Evolutionary conservation across 2,113 vertebrate genomes (phyloP).

Genomic region (Laticauda colubrina): DNA sequence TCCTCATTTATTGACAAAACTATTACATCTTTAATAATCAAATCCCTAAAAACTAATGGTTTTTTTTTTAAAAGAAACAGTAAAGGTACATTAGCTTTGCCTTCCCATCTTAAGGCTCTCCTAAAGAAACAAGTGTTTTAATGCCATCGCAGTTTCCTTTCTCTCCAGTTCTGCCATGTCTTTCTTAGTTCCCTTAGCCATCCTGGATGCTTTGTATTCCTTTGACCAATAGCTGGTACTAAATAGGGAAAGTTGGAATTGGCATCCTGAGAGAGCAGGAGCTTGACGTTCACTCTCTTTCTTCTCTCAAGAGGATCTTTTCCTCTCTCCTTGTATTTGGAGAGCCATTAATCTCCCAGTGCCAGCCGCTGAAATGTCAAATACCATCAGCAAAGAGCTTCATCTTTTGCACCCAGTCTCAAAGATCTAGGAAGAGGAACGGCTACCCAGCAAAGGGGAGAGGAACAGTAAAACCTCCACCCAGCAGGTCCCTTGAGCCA

Average conservation of each 20-base stretch:
- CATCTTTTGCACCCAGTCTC: background rate
- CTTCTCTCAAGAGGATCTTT: conserved; percentile 17
- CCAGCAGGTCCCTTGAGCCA: background rate
- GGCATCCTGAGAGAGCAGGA: background rate
- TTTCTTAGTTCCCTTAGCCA: background rate
- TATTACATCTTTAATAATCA: background rate
- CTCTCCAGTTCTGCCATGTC: background rate
- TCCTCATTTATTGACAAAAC: background rate
- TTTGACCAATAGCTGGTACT: background rate
- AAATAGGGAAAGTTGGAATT: background rate
- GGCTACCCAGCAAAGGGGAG: conserved; percentile 4
- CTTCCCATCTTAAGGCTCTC: background rate
- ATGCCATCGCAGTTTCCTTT: background rate
- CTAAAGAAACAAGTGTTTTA: background rate
- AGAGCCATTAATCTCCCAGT: conserved; percentile 28
- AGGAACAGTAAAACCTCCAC: background rate
- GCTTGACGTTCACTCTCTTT: background rate
- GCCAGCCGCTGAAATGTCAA: conserved; percentile 16
- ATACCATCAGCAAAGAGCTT: conserved; percentile 27
- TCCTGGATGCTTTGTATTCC: too few species aligned
- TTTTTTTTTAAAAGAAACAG: background rate
- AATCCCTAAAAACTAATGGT: background rate
- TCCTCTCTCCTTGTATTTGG: conserved; percentile 15
- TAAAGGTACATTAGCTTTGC: background rate
- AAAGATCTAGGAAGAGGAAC: conserved; percentile 22